Conservation (phyloP, 2,113 vertebrate genomes). For the Eurystomus gularis region DNA sequence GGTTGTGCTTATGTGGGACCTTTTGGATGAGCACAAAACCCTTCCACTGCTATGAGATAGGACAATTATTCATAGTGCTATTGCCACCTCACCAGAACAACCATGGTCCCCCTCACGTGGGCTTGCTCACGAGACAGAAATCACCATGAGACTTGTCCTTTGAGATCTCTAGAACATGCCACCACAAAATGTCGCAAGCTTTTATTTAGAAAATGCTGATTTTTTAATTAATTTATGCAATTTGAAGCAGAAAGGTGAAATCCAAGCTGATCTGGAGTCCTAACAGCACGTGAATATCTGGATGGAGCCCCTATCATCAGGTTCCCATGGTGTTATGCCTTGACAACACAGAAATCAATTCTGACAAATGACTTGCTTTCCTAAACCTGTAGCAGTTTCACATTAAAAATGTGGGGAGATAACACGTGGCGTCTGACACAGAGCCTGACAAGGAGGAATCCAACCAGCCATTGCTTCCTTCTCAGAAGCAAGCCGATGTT, state of each 20-base stretch:
- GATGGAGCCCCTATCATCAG: not conserved
- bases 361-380: not conserved
- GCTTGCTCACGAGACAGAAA: accelerated
- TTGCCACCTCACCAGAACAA: accelerated
- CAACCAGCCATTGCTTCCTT: not conserved
- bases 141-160: accelerated
- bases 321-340: not conserved
- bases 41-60: not conserved
- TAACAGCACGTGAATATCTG: accelerated
- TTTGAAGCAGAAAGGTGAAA: not conserved
- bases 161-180: not conserved
- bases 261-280: not conserved
- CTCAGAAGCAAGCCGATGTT: not conserved
- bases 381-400: not conserved
- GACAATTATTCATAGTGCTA: not conserved
- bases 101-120: accelerated
- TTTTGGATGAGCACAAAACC: not conserved
- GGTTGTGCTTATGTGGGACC: not conserved
- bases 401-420: not conserved
- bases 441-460: not conserved
- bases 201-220: accelerated
- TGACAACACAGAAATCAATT: not conserved
- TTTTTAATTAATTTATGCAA: accelerated
- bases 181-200: not conserved
- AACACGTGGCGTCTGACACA: accelerated